phyloP scores from a whole-genome alignment of 1,140 invertebrate genomes.

The Conus ventricosus region DNA sequence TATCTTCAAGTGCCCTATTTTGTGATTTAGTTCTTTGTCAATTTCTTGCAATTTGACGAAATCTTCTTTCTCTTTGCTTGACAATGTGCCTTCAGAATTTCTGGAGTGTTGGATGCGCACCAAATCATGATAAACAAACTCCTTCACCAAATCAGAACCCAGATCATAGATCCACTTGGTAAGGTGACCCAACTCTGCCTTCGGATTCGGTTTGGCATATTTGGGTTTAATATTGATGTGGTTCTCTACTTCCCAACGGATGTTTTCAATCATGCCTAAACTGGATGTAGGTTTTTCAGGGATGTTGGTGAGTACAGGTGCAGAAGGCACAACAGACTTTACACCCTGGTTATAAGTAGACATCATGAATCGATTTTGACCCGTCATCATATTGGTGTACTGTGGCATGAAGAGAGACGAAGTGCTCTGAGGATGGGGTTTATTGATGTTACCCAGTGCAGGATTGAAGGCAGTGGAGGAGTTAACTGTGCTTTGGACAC shows the following conservation, averaged over 20 bases:
- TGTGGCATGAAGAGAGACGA: neutral
- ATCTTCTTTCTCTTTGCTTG: slow-evolving; percentile 85
- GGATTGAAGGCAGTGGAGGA: slow-evolving; percentile 26
- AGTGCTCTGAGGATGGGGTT: neutral
- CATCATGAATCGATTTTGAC: neutral
- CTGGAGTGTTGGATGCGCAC: slow-evolving; percentile 90
- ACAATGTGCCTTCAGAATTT: slow-evolving; percentile 78
- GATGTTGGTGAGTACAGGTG: slow-evolving; percentile 65
- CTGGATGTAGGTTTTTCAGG: slow-evolving; percentile 82
- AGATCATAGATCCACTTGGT: slow-evolving; percentile 95
- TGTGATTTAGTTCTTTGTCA: slow-evolving; percentile 66
- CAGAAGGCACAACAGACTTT: neutral
- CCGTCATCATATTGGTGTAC: neutral
- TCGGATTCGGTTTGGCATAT: slow-evolving; percentile 58
- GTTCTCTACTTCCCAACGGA: slow-evolving; percentile 60
- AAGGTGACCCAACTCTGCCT: slow-evolving; percentile 79
- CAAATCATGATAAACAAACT: slow-evolving; percentile 93
- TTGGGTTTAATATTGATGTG: slow-evolving; percentile 61
- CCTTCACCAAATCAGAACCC: slow-evolving; percentile 92
- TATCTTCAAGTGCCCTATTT: slow-evolving; percentile 88
- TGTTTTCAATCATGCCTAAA: slow-evolving; percentile 60
- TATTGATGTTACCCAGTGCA: neutral
- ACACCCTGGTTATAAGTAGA: neutral
- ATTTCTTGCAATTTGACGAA: slow-evolving; percentile 91
- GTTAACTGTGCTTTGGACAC: slow-evolving; percentile 42